These are phyloP conservation scores for Ligdia adustata DNA, from an alignment of 2,888 invertebrate genomes.

Conservation along the genomic window DNA sequence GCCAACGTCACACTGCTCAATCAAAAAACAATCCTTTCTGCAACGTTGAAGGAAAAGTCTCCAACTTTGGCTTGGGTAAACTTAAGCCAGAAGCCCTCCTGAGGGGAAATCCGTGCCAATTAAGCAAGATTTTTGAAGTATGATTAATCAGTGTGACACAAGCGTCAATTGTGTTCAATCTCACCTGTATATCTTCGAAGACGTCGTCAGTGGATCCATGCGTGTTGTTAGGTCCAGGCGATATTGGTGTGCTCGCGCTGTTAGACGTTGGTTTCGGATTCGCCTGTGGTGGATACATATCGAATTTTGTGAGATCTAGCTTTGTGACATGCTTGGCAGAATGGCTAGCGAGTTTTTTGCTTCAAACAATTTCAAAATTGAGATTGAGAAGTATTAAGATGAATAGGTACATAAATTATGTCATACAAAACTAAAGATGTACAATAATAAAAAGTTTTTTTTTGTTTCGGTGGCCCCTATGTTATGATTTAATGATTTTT, in stretches of 20 bases:
- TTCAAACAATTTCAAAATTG: not conserved
- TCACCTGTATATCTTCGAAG: slow-evolving; percentile 79
- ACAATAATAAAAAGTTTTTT: too few species aligned
- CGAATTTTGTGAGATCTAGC: slow-evolving; percentile 29
- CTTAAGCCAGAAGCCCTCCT: too few species aligned
- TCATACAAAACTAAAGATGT: too few species aligned
- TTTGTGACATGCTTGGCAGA: slow-evolving; percentile 17
- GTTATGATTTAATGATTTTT: too few species aligned
- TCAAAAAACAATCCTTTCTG: not conserved
- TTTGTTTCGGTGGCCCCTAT: too few species aligned
- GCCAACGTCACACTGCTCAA: slow-evolving; percentile 5
- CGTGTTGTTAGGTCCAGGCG: slow-evolving; percentile 67
- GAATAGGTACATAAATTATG: too few species aligned
- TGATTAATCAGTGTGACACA: too few species aligned
- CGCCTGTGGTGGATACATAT: slow-evolving; percentile 54
- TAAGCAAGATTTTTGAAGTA: too few species aligned
- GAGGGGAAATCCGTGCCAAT: too few species aligned
- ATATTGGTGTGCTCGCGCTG: slow-evolving; percentile 75
- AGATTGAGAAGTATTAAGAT: too few species aligned
- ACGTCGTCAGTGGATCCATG: slow-evolving; percentile 78
- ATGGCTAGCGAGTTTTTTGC: slow-evolving; percentile 23
- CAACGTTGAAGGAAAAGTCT: too few species aligned
- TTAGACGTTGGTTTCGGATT: slow-evolving; percentile 70
- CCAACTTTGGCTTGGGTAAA: too few species aligned
- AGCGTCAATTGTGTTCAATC: slow-evolving; percentile 22